A percentile compares a stretch with the other conserved stretches of the same genome.
phyloP scores from a whole-genome alignment of 1,140 invertebrate species.

The Bombus ignitus region DNA sequence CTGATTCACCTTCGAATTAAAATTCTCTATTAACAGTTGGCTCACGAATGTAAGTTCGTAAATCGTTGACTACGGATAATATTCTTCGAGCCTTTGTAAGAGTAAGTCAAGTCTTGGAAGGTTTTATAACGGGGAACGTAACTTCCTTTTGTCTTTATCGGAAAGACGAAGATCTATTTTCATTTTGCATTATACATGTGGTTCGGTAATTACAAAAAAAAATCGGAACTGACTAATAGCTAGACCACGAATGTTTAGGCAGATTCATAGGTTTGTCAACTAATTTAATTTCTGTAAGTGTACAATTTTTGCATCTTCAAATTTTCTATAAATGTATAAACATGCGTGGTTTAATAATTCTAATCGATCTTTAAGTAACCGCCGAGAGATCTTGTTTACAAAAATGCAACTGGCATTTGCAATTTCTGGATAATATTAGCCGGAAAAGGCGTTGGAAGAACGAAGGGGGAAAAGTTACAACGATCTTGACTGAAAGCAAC shows the following conservation, averaged over 20 bases:
- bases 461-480: neutral
- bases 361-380: neutral
- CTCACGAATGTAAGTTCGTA: neutral
- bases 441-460: no score
- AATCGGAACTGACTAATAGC: no score
- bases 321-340: no score
- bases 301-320: no score
- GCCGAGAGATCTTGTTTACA: neutral
- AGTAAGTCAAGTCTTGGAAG: neutral
- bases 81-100: no score
- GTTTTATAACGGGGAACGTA: neutral
- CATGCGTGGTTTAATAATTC: no score
- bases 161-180: neutral
- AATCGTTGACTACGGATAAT: no score
- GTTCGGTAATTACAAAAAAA: neutral
- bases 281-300: neutral
- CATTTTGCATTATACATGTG: no score
- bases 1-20: neutral
- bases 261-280: neutral
- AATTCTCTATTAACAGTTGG: conserved; percentile 33
- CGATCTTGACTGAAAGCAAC: neutral
- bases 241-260: neutral
- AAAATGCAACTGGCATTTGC: neutral
- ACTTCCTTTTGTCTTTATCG: neutral
- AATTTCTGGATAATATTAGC: neutral